Base-by-base conservation (phyloP, 2,113 vertebrate genomes). In the Rhynchopsitta pachyrhyncha region DNA sequence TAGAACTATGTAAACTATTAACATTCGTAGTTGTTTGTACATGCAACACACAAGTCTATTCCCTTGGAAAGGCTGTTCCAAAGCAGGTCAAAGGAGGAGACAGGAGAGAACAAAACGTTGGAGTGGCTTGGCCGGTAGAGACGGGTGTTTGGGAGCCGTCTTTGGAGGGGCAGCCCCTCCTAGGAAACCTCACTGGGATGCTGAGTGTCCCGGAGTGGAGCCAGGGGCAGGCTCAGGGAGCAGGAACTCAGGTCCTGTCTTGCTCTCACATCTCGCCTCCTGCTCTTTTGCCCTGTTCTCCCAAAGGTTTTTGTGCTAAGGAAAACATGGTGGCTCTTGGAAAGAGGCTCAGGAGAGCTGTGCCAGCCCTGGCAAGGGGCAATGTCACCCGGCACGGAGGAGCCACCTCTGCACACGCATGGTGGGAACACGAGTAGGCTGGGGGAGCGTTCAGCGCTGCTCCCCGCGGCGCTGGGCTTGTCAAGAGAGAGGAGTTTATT, bases 401-500 rank as follows among this genome's bases (percentile, higher is more conserved):
- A 76, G 84, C 82, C 18, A 6, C 82, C 89, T 73, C 82, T 52
- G 15, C 86, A 29, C 66, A 10, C 5, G 7, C 17, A 3, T 64
- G 59, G 74, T 6, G 1, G 87, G 63, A 87, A 8, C 85, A 75
- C 50, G 46, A 63, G 88, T 75, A 49, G 95, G 76, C 50, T 90
- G 92, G 18, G 73, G 85, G 82, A 76, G 83, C 68, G 82, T 9
- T 20, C 9, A 46, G 76, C 24, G 0, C 57, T 35, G 52, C 79
- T 92, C 82, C 68, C 88, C 1, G 6, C 85, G 20, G 70, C 5
- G 8, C 71, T 47, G 93, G 20, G 7, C 71, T 87, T 86, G 68
- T 84, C 81, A 50, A 22, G 78, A 88, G 88, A 86, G 81, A 91
- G 68, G 75, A 86, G 78, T 94, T 95, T 89, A 81, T 96, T 91